These are phyloP conservation scores for Drosophila littoralis DNA, from an alignment of 1,140 invertebrate species.

Conservation along the genomic window DNA sequence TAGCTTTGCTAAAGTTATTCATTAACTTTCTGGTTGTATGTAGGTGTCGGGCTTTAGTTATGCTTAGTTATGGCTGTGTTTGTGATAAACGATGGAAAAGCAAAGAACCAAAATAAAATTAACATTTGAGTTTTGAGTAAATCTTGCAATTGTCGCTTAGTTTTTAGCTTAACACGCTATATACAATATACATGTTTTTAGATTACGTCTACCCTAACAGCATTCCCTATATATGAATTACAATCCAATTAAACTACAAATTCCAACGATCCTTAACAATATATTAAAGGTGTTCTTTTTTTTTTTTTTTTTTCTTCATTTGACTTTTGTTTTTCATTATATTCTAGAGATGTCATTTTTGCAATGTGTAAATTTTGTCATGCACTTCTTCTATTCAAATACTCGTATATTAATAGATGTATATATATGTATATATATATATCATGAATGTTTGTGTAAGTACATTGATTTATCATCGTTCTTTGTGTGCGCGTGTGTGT, in stretches of 20 bases:
- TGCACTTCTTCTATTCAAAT: neutral
- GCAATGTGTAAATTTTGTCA: conserved; percentile 61
- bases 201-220: conserved; percentile 75
- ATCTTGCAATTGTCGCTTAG: conserved; percentile 41
- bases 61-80: conserved; percentile 6
- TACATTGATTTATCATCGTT: neutral
- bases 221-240: conserved; percentile 74
- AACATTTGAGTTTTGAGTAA: conserved; percentile 31
- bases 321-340: conserved; percentile 27
- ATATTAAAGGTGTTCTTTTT: conserved; percentile 13
- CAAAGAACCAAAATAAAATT: conserved; percentile 11
- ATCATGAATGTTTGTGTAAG: conserved; percentile 25
- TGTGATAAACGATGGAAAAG: conserved; percentile 7
- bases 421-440: conserved; percentile 20
- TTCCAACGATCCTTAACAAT: conserved; percentile 80
- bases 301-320: neutral
- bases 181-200: conserved; percentile 68
- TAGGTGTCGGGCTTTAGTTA: conserved; percentile 36
- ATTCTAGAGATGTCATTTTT: conserved; percentile 65
- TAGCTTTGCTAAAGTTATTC: conserved; percentile 76
- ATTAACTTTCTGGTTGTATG: conserved; percentile 56
- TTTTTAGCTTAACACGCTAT: conserved; percentile 65
- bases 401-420: conserved; percentile 28
- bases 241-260: conserved; percentile 77
- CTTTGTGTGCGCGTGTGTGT: conserved; percentile 21